A percentile compares a stretch with the other conserved stretches of the same genome.
Evolutionary conservation across 1,140 invertebrate species (phyloP).

Genomic region (Drosophila mauritiana): DNA sequence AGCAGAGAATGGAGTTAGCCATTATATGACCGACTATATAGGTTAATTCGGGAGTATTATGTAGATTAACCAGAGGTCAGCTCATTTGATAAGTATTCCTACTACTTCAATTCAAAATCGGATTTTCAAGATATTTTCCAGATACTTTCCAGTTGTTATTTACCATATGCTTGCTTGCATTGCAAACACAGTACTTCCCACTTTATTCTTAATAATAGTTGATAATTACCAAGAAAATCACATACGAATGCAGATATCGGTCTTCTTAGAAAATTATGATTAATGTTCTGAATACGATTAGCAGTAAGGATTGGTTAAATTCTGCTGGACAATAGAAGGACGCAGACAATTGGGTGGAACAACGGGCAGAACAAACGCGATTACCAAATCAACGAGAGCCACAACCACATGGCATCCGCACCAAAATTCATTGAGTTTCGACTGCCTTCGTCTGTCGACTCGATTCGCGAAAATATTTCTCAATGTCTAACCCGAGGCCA

Average conservation of each 20-base stretch:
- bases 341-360: conserved; percentile 18
- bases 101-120: no score
- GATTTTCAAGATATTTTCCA: no score
- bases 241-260: neutral
- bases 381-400: conserved; percentile 40
- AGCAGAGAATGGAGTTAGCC: neutral
- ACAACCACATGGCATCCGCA: conserved; percentile 6
- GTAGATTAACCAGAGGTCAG: no score
- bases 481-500: conserved; percentile 74
- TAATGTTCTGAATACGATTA: conserved; percentile 6
- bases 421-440: conserved; percentile 69
- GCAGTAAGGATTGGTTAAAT: neutral
- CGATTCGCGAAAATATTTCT: conserved; percentile 80
- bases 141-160: no score
- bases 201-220: no score
- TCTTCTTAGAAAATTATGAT: conserved; percentile 34
- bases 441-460: conserved; percentile 68
- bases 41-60: no score
- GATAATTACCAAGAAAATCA: neutral
- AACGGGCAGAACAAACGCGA: conserved; percentile 49
- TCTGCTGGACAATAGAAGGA: conserved; percentile 12
- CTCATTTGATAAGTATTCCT: no score
- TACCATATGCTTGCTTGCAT: no score
- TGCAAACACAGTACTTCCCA: neutral
- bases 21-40: no score